phyloP scores from a whole-genome alignment of 1,140 invertebrate genomes.

The Sitobion miscanthi region DNA sequence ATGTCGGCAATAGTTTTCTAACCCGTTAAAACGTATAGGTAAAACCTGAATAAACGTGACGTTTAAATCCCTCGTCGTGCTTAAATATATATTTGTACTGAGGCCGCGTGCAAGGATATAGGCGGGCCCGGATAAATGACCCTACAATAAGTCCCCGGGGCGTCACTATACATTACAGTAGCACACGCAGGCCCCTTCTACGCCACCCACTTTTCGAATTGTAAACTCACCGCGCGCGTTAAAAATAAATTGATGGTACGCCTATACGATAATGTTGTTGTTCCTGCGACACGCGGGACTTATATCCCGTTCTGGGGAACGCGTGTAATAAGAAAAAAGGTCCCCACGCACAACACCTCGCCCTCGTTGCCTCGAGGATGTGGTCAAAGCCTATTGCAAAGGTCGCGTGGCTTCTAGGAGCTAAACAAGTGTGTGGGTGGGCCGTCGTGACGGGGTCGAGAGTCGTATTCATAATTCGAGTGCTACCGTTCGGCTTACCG shows the following conservation, averaged over 20 bases:
- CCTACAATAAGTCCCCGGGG: background rate
- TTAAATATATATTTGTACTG: background rate
- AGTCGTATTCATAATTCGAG: background rate
- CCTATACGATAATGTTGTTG: conserved; percentile 1
- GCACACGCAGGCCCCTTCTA: background rate
- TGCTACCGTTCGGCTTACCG: conserved; percentile 1
- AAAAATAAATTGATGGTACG: background rate
- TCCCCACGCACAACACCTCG: background rate
- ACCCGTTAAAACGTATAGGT: too few species aligned
- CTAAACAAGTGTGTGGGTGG: background rate
- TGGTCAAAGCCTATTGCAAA: background rate
- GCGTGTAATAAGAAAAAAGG: background rate
- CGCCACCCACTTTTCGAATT: conserved; percentile 3
- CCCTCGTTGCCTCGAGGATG: background rate
- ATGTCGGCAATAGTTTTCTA: background rate
- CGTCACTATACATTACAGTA: background rate
- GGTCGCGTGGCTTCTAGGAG: background rate
- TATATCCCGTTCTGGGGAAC: background rate
- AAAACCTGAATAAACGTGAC: background rate
- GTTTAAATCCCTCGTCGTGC: background rate
- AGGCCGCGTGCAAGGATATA: background rate
- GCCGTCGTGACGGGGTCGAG: background rate
- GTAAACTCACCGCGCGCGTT: background rate
- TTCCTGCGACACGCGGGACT: background rate
- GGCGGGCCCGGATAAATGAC: background rate